A percentile compares a stretch with the other conserved stretches of the same genome.
Conservation (phyloP, 2,113 vertebrate species). For the Neomonachus schauinslandi region DNA sequence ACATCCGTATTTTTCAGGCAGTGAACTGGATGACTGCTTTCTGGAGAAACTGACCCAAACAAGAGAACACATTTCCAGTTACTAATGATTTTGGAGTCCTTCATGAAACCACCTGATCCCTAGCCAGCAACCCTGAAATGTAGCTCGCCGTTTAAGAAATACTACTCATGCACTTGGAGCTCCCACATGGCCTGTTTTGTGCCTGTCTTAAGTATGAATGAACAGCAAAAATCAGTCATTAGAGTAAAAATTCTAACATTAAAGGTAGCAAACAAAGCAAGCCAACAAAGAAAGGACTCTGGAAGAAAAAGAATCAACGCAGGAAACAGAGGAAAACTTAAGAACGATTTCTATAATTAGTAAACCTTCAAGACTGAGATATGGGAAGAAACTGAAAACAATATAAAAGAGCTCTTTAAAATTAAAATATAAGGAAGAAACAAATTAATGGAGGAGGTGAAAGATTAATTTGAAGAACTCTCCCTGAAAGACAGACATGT, state of each 20-base stretch:
- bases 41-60: not conserved
- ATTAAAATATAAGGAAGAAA: slow-evolving; percentile 16
- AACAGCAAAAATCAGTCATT: not conserved
- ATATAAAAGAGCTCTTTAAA: not conserved
- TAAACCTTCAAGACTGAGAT: not conserved
- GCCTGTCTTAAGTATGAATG: not conserved
- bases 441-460: not conserved
- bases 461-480: not conserved
- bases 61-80: not conserved
- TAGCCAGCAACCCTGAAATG: too few relatives aligned
- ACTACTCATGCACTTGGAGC: too few relatives aligned
- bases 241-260: not conserved
- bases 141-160: not conserved
- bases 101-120: not conserved
- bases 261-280: not conserved
- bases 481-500: not conserved
- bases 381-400: not conserved
- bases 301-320: not conserved
- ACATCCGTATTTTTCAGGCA: not conserved
- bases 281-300: not conserved
- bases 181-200: too few relatives aligned
- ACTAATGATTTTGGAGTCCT: not conserved
- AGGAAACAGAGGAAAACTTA: not conserved
- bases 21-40: not conserved
- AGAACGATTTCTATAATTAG: not conserved